Evolutionary conservation across 1,140 invertebrate genomes (phyloP), one percentile per base, ranked within the genome.

Genomic region (Calliphora vicina): DNA sequence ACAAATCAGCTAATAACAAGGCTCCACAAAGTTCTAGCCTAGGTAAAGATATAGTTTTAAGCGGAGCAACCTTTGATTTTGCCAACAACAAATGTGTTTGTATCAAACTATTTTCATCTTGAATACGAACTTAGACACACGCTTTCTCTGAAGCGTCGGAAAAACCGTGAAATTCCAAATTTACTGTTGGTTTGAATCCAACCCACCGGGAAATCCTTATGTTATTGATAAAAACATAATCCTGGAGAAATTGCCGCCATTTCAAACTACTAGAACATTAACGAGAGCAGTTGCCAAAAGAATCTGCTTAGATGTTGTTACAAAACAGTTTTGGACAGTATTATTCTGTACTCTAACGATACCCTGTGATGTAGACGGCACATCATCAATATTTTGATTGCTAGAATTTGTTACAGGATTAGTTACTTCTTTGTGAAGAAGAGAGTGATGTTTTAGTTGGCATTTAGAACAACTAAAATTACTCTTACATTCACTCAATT

Each of bases 11-110:
- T 8, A 82, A 20, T 15, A 82, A 42, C 2, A 17, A 12, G 23
- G 81, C 81, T 0, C 61, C 81, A 26, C 81, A 72, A 10, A 82
- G 23, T 43, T 82, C 61, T 3, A 80, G 76, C 10, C 78, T 23
- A 10, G 78, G 43, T 20, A 80, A 27, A 2, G 50, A 81, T 20
- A 71, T 12, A 3, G 20, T 72, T 25, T 82, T 82, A 20, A 76
- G 17, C 2, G 73, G 27, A 35, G 61, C 61, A 1, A 72, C 57
- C 35, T 42, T 42, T 1, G 81, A 72, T 25, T 82, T 82, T 20
- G 57, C 81, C 9, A 82, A 20, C 12, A 82, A 26, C 20, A 82
- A 43, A 72, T 76, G 26, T 1, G 73, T n/a, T 72, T 82, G 15
- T 29, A 29, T 5, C 10, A 15, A 72, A 13, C 61, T 6, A 15